Evolutionary conservation across 2,797 vertebrate species (phyloP).

Genomic region (Limnodromus scolopaceus): DNA sequence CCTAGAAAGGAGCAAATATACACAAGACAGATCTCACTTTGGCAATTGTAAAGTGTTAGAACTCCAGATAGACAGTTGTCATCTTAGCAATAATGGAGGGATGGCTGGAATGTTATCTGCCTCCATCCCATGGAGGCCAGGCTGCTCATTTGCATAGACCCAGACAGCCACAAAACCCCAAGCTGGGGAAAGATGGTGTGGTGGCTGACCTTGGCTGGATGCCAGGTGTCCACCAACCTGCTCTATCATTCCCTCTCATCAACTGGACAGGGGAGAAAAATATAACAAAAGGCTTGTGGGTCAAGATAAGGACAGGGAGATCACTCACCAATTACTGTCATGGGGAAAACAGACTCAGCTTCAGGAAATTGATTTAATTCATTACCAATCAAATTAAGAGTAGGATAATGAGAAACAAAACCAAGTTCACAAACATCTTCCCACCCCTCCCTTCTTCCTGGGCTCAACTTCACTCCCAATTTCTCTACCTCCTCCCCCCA

Average conservation of each 20-base stretch:
- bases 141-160: neutral
- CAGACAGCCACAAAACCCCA: neutral
- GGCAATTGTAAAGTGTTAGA: neutral
- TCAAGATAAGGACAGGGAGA: neutral
- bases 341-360: neutral
- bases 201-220: neutral
- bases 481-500: neutral
- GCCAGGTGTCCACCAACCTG: neutral
- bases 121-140: neutral
- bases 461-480: neutral
- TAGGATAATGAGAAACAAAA: too few relatives aligned
- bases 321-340: neutral
- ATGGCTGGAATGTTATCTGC: too few relatives aligned
- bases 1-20: neutral
- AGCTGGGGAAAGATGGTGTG: neutral
- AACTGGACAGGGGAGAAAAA: too few relatives aligned
- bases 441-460: too few relatives aligned
- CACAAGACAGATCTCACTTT: neutral
- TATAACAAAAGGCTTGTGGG: too few relatives aligned
- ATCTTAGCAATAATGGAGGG: too few relatives aligned
- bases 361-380: neutral
- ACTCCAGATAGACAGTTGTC: neutral
- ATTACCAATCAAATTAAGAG: too few relatives aligned
- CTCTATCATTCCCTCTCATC: neutral
- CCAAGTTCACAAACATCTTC: too few relatives aligned